Conservation (phyloP, 2,113 vertebrate genomes). For the Henicopernis longicauda region DNA sequence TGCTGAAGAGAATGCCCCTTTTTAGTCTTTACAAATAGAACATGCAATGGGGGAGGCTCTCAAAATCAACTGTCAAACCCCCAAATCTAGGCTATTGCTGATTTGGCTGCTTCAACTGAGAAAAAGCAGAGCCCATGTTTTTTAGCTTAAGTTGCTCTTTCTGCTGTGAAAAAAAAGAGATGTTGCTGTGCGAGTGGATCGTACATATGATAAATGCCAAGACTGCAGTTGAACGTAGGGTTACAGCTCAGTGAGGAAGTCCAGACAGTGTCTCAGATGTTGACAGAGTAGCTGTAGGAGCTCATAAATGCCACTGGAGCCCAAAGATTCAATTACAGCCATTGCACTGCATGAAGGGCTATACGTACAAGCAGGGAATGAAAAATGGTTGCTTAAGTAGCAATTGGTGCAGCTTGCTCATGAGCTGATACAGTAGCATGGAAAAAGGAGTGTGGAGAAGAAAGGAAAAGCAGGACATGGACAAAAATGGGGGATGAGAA, state of each 20-base stretch:
- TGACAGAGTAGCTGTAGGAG: conserved; percentile 40
- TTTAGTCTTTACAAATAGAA: neutral
- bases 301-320: conserved; percentile 50
- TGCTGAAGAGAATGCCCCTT: neutral
- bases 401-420: neutral
- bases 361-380: neutral
- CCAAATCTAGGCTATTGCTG: neutral
- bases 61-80: neutral
- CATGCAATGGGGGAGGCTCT: neutral
- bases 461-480: neutral
- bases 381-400: conserved; percentile 14
- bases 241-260: conserved; percentile 30
- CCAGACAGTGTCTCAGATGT: conserved; percentile 28
- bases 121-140: neutral
- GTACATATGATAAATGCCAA: neutral
- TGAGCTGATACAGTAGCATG: neutral
- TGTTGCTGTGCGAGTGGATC: neutral
- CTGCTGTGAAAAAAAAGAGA: neutral
- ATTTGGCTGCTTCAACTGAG: neutral
- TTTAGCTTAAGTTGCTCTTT: conserved; percentile 37
- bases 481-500: neutral
- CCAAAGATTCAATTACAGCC: conserved; percentile 49
- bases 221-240: neutral
- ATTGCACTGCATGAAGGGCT: neutral
- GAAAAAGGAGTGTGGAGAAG: neutral